These are phyloP conservation scores for Lordiphosa mommai DNA, from an alignment of 1,140 invertebrate species.

Conservation along the genomic window DNA sequence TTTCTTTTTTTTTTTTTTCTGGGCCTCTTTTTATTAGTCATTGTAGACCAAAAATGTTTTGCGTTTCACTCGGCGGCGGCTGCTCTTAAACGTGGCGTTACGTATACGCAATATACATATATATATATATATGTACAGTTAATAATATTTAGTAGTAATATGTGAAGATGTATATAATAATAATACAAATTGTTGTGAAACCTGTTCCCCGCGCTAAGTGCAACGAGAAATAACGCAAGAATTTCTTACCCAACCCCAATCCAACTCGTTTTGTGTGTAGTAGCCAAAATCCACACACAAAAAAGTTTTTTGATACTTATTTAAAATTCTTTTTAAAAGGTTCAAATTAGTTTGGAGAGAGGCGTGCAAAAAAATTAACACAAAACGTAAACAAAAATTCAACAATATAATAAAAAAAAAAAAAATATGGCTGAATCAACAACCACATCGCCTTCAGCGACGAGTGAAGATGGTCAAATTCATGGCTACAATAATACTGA, in stretches of 20 bases:
- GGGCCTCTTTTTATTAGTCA: constrained; percentile 51
- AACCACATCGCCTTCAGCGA: constrained; percentile 45
- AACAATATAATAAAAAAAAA: not conserved
- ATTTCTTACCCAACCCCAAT: constrained; percentile 17
- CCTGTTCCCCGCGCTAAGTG: constrained; percentile 37
- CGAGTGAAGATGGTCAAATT: constrained; percentile 67
- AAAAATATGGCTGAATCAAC: constrained; percentile 61
- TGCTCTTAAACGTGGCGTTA: constrained; percentile 9
- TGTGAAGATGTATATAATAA: constrained; percentile 12
- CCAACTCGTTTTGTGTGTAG: constrained; percentile 52
- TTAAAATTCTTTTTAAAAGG: constrained; percentile 16
- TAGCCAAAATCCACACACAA: constrained; percentile 16
- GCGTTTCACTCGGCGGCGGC: not conserved
- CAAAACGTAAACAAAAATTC: constrained; percentile 31
- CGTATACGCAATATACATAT: constrained; percentile 35
- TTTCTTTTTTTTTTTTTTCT: constrained; percentile 16
- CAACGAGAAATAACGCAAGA: constrained; percentile 16
- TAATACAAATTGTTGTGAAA: constrained; percentile 48
- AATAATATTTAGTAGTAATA: not conserved
- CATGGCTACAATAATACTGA: constrained; percentile 70
- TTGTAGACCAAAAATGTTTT: constrained; percentile 16
- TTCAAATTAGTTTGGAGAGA: constrained; percentile 43
- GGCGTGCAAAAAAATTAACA: constrained; percentile 57
- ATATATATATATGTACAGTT: not conserved
- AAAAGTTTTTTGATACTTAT: too few relatives aligned